Evolutionary conservation across 2,797 vertebrate genomes (phyloP), one percentile per base, ranked within the genome.

Genomic region (Telmatherina bonti): DNA sequence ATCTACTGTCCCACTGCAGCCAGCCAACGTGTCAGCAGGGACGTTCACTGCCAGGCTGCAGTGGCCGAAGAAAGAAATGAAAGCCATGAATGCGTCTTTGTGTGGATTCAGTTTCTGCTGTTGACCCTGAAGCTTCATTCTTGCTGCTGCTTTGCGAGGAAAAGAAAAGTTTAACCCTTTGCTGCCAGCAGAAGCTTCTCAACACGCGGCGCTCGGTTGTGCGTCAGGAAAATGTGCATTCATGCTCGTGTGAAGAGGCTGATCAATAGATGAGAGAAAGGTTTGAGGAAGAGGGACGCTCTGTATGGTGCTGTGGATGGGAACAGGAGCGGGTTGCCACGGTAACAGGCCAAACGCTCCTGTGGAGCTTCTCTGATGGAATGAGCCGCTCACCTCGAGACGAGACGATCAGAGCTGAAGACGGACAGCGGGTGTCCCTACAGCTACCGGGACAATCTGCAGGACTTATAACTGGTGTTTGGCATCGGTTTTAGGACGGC

Each of bases 251-350:
- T 4, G 16, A 15, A 18, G 38, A 18, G 15, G 16, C 13, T 43
- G 6, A 43, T 20, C 41, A 43, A 43, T 20, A 7, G n/a, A n/a
- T n/a, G n/a, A n/a, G n/a, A n/a, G n/a, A n/a, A n/a, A n/a, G n/a
- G n/a, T n/a, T n/a, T n/a, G n/a, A n/a, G n/a, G n/a, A n/a, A n/a
- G n/a, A n/a, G n/a, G n/a, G n/a, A n/a, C n/a, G n/a, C n/a, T n/a
- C n/a, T n/a, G n/a, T n/a, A n/a, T n/a, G n/a, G n/a, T 5, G 7
- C 20, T 31, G 27, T 7, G 61, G 13, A 31, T 49, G 2, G 27
- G 61, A 12, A 12, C n/a, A 56, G 4, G 26, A 51, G 54, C 24
- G 12, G 4, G 75, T 86, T 8, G 72, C 62, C 85, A 71, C 5
- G 24, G 69, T 67, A 74, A 82, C 82, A n/a, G 62, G 26, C 56